Conservation (phyloP, 2,888 invertebrate genomes). For the Himalopsyche anomala region DNA sequence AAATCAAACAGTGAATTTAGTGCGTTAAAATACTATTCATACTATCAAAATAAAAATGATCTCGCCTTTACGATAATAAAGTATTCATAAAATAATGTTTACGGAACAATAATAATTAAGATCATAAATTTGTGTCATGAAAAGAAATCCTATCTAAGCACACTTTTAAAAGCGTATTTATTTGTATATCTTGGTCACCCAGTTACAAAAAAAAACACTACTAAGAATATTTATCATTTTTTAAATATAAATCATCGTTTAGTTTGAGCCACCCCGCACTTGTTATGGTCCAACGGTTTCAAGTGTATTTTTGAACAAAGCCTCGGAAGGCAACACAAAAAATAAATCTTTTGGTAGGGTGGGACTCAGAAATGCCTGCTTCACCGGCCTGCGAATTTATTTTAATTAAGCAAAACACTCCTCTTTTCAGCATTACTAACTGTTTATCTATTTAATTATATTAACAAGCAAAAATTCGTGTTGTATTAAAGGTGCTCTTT, state of each 20-base stretch:
- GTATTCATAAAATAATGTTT: too few species aligned
- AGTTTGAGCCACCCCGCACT: slow-evolving; percentile 16
- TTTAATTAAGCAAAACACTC: slow-evolving; percentile 34
- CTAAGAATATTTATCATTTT: slow-evolving; percentile 5
- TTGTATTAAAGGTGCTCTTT: slow-evolving; percentile 13
- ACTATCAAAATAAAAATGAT: too few species aligned
- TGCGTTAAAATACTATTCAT: too few species aligned
- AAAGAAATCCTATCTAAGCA: neutral
- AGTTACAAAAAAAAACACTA: neutral
- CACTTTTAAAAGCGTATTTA: neutral
- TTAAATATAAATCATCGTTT: slow-evolving; percentile 1
- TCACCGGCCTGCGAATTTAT: slow-evolving; percentile 18
- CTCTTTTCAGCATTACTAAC: slow-evolving; percentile 17
- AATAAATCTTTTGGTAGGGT: slow-evolving; percentile 27
- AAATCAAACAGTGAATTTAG: too few species aligned
- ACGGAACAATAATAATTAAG: neutral
- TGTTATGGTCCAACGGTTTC: slow-evolving; percentile 34
- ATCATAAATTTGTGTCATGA: neutral
- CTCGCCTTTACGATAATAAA: too few species aligned
- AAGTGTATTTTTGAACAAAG: slow-evolving; percentile 34
- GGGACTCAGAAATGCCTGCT: slow-evolving; percentile 21
- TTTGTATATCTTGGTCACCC: neutral
- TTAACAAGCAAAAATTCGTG: slow-evolving; percentile 23
- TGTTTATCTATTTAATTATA: slow-evolving; percentile 34
- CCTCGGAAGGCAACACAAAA: slow-evolving; percentile 26